Conservation (phyloP, 1,140 invertebrate genomes). For the Hyposmocoma kahamanoa region DNA sequence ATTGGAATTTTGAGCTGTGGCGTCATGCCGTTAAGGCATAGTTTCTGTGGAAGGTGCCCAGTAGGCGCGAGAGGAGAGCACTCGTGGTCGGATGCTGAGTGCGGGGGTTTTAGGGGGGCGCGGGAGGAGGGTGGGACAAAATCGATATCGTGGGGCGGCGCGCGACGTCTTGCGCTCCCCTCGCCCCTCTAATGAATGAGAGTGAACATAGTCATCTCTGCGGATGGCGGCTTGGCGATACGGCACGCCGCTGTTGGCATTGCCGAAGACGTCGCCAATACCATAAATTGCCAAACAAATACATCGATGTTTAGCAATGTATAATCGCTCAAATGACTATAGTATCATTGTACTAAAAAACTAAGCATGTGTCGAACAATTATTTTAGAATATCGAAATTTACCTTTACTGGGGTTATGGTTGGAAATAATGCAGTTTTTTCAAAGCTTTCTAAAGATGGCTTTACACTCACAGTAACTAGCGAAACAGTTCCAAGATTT, state of each 20-base stretch:
- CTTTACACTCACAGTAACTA: too few species aligned
- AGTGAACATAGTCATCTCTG: conserved; percentile 67
- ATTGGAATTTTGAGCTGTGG: conserved; percentile 65
- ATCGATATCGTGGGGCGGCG: conserved; percentile 68
- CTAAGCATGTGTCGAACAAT: too few species aligned
- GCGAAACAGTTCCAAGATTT: too few species aligned
- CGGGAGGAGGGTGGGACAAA: conserved; percentile 62
- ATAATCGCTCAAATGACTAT: too few species aligned
- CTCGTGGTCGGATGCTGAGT: conserved; percentile 70
- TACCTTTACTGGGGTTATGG: too few species aligned
- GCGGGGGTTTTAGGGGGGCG: conserved; percentile 39
- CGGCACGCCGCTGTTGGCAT: conserved; percentile 37
- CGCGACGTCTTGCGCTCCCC: conserved; percentile 59
- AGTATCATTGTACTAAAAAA: too few species aligned
- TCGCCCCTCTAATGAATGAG: conserved; percentile 67
- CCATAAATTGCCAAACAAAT: too few species aligned
- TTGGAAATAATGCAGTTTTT: too few species aligned
- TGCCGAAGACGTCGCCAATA: conserved; percentile 6
- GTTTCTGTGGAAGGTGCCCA: conserved; percentile 61
- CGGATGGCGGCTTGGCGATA: conserved; percentile 58
- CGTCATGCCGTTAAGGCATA: conserved; percentile 64
- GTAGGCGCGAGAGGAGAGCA: conserved; percentile 65
- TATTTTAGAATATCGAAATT: too few species aligned
- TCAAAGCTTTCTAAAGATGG: too few species aligned
- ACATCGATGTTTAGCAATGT: too few species aligned